Conservation (phyloP, 2,888 invertebrate species). For the Osedax fenrisi region DNA sequence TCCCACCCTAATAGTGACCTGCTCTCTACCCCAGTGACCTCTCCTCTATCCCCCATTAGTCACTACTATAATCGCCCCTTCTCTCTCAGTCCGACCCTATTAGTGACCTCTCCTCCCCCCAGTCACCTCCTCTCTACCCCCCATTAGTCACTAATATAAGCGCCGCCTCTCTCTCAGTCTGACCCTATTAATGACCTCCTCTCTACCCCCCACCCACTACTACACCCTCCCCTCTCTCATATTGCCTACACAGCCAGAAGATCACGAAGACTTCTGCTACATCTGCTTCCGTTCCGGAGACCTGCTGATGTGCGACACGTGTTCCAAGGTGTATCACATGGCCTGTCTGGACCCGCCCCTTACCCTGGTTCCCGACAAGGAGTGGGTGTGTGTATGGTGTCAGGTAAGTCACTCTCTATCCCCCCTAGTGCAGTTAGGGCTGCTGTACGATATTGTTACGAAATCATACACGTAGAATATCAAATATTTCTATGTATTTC, state of each 20-base stretch:
- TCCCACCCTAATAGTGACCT: too few species aligned
- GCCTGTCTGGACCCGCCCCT: slow-evolving; percentile 40
- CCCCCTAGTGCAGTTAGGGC: too few species aligned
- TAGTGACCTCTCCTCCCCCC: too few species aligned
- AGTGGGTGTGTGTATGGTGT: slow-evolving; percentile 46
- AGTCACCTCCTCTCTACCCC: neutral
- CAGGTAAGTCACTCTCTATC: too few species aligned
- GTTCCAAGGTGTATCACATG: slow-evolving; percentile 40
- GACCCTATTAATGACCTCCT: neutral
- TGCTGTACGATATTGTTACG: too few species aligned
- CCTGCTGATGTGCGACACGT: slow-evolving; percentile 41
- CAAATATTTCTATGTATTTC: too few species aligned
- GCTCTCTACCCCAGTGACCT: too few species aligned
- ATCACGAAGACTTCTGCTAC: slow-evolving; percentile 40
- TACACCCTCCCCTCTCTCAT: too few species aligned
- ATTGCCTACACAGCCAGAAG: neutral
- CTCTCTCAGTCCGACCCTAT: too few species aligned
- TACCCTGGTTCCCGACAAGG: slow-evolving; percentile 37
- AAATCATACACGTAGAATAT: too few species aligned
- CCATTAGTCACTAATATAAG: neutral
- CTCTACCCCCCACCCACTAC: neutral
- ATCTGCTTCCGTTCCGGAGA: slow-evolving; percentile 40
- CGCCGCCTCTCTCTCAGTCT: neutral
- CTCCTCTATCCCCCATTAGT: too few species aligned
- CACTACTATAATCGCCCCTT: too few species aligned